phyloP scores from a whole-genome alignment of 1,140 invertebrate species.

The Episyrphus balteatus region DNA sequence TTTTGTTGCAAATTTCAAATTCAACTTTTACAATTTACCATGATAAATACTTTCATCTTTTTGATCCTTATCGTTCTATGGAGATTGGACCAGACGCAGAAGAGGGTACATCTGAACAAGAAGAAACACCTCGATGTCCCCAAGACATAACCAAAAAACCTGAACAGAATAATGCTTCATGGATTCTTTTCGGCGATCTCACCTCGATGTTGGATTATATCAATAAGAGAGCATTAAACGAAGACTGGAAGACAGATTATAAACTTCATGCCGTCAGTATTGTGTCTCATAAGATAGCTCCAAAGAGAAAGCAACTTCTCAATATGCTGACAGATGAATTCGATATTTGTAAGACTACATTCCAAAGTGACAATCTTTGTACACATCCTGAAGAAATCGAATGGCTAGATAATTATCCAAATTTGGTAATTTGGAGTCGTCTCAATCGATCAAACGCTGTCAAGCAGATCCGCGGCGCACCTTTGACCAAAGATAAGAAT shows the following conservation, averaged over 20 bases:
- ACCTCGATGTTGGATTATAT: conserved; percentile 22
- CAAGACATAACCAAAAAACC: conserved; percentile 18
- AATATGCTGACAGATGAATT: conserved; percentile 28
- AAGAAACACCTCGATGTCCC: conserved; percentile 13
- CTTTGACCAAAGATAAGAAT: conserved; percentile 41
- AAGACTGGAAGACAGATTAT: conserved; percentile 23
- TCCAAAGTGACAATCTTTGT: conserved; percentile 22
- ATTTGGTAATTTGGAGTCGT: conserved; percentile 41
- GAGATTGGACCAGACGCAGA: conserved; percentile 11
- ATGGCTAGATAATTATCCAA: conserved; percentile 40
- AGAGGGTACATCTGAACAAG: conserved; percentile 12
- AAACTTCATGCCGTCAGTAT: conserved; percentile 20
- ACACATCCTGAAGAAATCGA: conserved; percentile 41
- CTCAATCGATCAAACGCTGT: conserved; percentile 39
- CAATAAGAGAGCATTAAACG: conserved; percentile 11
- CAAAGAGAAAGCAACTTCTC: conserved; percentile 21
- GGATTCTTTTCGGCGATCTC: conserved; percentile 26
- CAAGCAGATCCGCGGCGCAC: conserved; percentile 38
- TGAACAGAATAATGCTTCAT: conserved; percentile 30
- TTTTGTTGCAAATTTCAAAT: conserved; percentile 42
- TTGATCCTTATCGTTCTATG: conserved; percentile 43
- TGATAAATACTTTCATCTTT: conserved; percentile 44
- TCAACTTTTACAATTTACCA: conserved; percentile 43
- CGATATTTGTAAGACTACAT: conserved; percentile 21
- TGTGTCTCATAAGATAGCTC: conserved; percentile 24